Conservation (phyloP, 2,797 vertebrate species). For the Acrossocheilus wenchowensis region DNA sequence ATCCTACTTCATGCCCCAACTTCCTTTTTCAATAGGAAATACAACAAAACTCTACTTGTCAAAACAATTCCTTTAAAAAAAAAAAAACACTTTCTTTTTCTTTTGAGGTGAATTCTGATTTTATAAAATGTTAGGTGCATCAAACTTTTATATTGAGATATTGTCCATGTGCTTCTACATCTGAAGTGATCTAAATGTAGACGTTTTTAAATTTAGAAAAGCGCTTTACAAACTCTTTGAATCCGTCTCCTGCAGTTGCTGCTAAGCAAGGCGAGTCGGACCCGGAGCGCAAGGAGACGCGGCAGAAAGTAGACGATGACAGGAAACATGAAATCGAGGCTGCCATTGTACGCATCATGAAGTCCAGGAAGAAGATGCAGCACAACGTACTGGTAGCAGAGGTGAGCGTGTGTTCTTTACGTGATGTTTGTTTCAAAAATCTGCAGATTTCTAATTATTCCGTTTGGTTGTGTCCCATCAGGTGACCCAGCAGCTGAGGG, state of each 20-base stretch:
- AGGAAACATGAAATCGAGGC: constrained; percentile 98
- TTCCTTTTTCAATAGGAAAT: neutral
- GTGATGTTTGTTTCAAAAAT: neutral
- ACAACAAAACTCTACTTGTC: neutral
- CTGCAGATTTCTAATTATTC: constrained; percentile 1
- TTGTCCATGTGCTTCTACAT: neutral
- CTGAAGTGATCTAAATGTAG: neutral
- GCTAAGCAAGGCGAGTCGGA: constrained; percentile 98
- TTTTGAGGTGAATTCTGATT: neutral
- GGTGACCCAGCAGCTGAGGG: constrained; percentile 97
- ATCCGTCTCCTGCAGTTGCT: constrained; percentile 81
- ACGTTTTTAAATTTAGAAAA: neutral
- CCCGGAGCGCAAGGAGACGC: constrained; percentile 95
- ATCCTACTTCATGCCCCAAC: neutral
- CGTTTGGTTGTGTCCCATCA: constrained; percentile 64
- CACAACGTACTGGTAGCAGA: constrained; percentile 98
- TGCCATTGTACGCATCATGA: constrained; percentile 99
- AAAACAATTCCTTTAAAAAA: neutral
- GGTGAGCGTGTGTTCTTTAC: constrained; percentile 72
- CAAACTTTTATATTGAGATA: neutral
- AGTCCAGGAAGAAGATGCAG: constrained; percentile 99
- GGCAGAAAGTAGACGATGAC: constrained; percentile 98
- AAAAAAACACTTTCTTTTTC: no score
- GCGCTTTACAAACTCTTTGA: constrained; percentile 27
- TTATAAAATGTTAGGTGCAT: neutral